phyloP scores from a whole-genome alignment of 1,140 invertebrate genomes.

The Trissolcus basalis region DNA sequence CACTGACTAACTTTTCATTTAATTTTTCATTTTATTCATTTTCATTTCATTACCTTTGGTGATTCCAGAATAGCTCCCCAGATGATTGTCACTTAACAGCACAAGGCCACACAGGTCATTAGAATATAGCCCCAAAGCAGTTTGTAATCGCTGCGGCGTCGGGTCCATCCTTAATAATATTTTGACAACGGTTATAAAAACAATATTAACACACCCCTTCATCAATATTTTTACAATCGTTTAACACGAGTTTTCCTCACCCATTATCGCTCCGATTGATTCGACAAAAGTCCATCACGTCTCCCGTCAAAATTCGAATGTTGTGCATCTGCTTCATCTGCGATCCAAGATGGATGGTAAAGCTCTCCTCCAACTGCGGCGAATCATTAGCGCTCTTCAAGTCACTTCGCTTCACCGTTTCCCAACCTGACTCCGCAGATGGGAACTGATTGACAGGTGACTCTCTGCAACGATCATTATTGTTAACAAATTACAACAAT shows the following conservation, averaged over 20 bases:
- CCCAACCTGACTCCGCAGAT: slow-evolving; percentile 58
- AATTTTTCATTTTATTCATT: slow-evolving; percentile 10
- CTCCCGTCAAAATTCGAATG: slow-evolving; percentile 90
- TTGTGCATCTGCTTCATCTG: slow-evolving; percentile 99
- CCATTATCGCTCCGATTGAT: slow-evolving; percentile 77
- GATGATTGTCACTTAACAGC: slow-evolving; percentile 86
- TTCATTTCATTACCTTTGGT: slow-evolving; percentile 79
- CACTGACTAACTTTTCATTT: neutral
- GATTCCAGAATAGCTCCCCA: slow-evolving; percentile 84
- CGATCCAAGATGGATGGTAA: slow-evolving; percentile 97
- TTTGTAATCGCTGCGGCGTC: slow-evolving; percentile 90
- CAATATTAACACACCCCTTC: neutral
- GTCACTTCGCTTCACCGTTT: slow-evolving; percentile 62
- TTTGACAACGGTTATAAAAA: neutral
- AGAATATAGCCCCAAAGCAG: slow-evolving; percentile 94
- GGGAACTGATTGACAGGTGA: slow-evolving; percentile 70
- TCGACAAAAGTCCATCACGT: slow-evolving; percentile 91
- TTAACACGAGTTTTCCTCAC: no score
- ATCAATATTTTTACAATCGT: neutral
- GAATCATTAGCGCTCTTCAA: slow-evolving; percentile 67
- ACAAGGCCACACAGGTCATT: slow-evolving; percentile 92
- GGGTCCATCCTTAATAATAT: slow-evolving; percentile 74
- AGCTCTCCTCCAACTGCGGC: slow-evolving; percentile 88
- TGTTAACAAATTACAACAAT: neutral
- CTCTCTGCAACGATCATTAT: slow-evolving; percentile 59